Evolutionary conservation across 2,888 invertebrate species (phyloP), one percentile per base, ranked within the genome.

Genomic region (Baronia brevicornis): DNA sequence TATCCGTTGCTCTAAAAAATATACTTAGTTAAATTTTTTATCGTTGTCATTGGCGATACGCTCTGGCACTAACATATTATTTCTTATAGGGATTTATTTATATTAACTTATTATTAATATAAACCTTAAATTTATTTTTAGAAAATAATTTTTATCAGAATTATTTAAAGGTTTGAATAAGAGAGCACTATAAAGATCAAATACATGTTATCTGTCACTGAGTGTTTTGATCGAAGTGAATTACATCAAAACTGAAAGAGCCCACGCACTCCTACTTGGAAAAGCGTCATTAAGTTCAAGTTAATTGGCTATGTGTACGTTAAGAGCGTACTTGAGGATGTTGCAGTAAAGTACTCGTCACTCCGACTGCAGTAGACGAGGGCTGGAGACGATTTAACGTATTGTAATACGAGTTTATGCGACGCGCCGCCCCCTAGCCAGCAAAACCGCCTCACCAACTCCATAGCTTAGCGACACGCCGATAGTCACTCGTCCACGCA

Each of bases 381-480:
- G 64, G 66, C 63, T 63, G 58, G 53, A 65, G 66, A 66, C 67
- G 65, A 60, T 70, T 66, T 72, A 72, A 69, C 66, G 67, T 69
- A 74, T 72, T 70, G 68, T 70, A 68, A 65, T 65, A 60, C 54
- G 58, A 60, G 60, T 66, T 60, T 60, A 52, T 56, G 60, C 54
- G 56, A 54, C 49, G 54, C 58, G 47, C 54, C 50, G 49, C 58
- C 58, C 48, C 49, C 48, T 44, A 51, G 39, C 39, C 46, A 43
- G 55, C 46, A 50, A 48, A 46, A 54, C 36, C 46, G 53, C 46
- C 45, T 46, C 43, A 39, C 39, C 53, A 55, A 53, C 50, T 52
- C 49, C 50, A 54, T 56, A 56, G 54, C 56, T 60, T 52, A 57
- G 49, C 39, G 44, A 60, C 59, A 38, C 44, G 38, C 60, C 59